Evolutionary conservation across 2,113 vertebrate genomes (phyloP), one percentile per base, ranked within the genome.

Genomic region (Noturus placidus): DNA sequence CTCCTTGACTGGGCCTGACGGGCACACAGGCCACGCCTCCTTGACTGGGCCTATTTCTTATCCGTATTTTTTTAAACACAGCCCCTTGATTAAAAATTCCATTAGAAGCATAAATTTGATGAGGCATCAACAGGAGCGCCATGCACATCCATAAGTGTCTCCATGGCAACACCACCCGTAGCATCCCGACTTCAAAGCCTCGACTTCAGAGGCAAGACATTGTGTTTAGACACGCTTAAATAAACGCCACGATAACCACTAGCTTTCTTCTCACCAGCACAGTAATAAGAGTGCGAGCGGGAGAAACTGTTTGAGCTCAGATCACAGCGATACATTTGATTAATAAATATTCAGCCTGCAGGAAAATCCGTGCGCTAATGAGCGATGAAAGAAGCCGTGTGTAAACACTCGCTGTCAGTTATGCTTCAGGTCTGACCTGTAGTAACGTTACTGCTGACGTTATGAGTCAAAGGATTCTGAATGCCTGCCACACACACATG

Each of bases 101-200:
- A 90, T 91, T 63, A 84, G 86, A 84, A 80, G 78, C 86, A 90
- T 50, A 87, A 87, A 90, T 78, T 88, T 79, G 82, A 89, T 89
- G 78, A 86, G 82, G 87, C 85, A 89, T 83, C 87, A 87, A 89
- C 87, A 87, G 80, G 35, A 56, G 54, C 87, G 27, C 65, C 52
- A 22, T 82, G 87, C 84, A 61, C 82, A 80, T 79, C 82, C 72
- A n/a, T 63, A 74, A 35, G 46, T 42, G 82, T 90, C 63, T 84
- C 89, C 84, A 90, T 82, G 84, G 86, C 82, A 91, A 90, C 90
- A 82, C 80, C 88, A 83, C 76, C 82, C 56, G 54, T 85, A 85
- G 82, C 78, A 82, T 70, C 42, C 76, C 22, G 76, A 82, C 83
- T 80, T 85, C 83, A 85, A 77, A 82, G 82, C 50, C 19, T n/a